Percentiles rank a stretch among this genome's conserved stretches.
phyloP scores from a whole-genome alignment of 1,140 invertebrate genomes.

The Euwallacea fornicatus region DNA sequence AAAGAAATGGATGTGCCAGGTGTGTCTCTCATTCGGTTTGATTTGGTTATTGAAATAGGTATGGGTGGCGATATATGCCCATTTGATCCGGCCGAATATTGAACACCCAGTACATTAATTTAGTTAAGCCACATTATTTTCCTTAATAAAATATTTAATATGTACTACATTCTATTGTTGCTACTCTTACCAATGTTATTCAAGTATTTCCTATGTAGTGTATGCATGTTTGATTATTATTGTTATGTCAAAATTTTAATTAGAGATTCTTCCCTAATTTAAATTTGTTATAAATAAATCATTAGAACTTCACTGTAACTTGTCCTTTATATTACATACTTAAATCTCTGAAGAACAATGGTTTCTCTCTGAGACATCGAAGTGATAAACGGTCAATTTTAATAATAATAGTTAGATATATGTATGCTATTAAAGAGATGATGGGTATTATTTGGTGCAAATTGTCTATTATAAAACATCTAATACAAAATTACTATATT shows the following conservation, averaged over 20 bases:
- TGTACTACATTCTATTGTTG: background rate
- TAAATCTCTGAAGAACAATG: background rate
- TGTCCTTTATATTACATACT: background rate
- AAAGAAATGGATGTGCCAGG: background rate
- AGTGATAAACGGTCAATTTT: too few relatives aligned
- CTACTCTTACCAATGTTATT: background rate
- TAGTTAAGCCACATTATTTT: slow-evolving; percentile 31
- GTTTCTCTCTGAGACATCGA: background rate
- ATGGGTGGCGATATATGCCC: too few relatives aligned
- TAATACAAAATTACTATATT: slow-evolving; percentile 46
- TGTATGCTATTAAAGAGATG: too few relatives aligned
- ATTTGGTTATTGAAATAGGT: too few relatives aligned
- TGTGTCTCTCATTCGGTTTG: background rate
- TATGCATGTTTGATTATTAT: background rate
- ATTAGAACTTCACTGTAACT: background rate
- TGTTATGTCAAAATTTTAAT: background rate
- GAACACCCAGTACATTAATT: background rate
- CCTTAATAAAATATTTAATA: slow-evolving; percentile 19
- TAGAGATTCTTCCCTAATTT: too few relatives aligned
- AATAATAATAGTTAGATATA: too few relatives aligned
- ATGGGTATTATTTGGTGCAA: slow-evolving; percentile 40
- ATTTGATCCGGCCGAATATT: background rate
- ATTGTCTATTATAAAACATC: slow-evolving; percentile 42
- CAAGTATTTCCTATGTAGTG: slow-evolving; percentile 1
- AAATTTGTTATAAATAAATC: too few relatives aligned